These are phyloP conservation scores for Aphelocoma coerulescens DNA, from an alignment of 2,113 vertebrate genomes.

Conservation along the genomic window DNA sequence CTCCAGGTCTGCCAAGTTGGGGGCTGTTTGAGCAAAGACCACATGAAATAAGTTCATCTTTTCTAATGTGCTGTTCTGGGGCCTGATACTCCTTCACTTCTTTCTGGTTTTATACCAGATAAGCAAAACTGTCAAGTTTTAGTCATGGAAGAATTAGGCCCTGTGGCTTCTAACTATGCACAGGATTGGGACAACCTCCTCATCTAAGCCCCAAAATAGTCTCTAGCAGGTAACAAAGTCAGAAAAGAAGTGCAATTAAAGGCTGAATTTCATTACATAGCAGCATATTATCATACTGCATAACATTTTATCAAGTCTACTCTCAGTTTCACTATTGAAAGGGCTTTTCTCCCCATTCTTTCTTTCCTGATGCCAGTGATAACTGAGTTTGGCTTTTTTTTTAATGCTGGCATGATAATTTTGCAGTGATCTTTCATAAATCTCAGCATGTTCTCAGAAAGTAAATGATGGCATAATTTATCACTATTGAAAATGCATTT, in stretches of 20 bases:
- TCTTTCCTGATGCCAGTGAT: conserved; percentile 16
- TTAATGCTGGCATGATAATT: not conserved
- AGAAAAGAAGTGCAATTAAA: not conserved
- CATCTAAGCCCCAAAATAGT: not conserved
- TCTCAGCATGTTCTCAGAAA: conserved; percentile 53
- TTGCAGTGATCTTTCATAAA: conserved; percentile 34
- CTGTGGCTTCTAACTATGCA: not conserved
- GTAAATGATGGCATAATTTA: conserved; percentile 70
- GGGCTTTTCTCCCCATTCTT: not conserved
- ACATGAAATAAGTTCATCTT: not conserved
- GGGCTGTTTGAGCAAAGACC: not conserved
- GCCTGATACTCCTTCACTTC: not conserved
- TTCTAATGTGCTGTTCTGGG: not conserved
- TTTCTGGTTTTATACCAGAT: not conserved
- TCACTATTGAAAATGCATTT: conserved; percentile 68
- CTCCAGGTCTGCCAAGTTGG: fast-evolving
- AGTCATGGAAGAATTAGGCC: not conserved
- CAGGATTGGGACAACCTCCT: not conserved
- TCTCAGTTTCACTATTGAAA: not conserved
- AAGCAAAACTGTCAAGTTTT: not conserved
- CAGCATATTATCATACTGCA: not conserved
- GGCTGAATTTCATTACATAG: not conserved
- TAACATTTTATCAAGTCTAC: not conserved
- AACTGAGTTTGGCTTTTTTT: conserved; percentile 17
- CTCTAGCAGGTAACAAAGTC: not conserved